Evolutionary conservation across 2,113 vertebrate genomes (phyloP).

Genomic region (Nicator chloris): DNA sequence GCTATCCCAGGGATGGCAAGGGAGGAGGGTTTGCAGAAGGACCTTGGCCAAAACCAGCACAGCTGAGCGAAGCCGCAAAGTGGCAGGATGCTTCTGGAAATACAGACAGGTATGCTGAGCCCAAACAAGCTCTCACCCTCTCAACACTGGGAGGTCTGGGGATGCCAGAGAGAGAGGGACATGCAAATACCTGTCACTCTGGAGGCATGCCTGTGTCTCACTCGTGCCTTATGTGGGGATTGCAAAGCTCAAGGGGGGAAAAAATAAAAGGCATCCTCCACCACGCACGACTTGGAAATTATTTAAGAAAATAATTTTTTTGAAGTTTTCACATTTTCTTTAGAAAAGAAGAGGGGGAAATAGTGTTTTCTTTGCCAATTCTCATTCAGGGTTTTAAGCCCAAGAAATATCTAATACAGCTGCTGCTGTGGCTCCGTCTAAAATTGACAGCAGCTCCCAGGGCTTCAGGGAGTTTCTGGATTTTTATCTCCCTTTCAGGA

Average conservation of each 20-base stretch:
- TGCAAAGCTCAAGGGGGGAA: background rate
- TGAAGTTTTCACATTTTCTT: background rate
- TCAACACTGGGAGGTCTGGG: background rate
- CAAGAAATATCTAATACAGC: background rate
- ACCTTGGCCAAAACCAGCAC: background rate
- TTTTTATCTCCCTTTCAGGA: constrained; percentile 7
- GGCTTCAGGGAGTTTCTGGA: background rate
- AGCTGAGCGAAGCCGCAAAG: background rate
- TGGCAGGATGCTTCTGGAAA: background rate
- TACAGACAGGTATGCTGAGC: background rate
- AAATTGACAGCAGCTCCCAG: background rate
- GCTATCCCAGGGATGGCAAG: fast-evolving
- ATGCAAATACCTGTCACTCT: background rate
- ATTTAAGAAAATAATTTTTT: background rate
- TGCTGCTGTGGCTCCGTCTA: background rate
- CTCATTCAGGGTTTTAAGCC: background rate
- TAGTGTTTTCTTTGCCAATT: background rate
- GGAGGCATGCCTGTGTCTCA: background rate
- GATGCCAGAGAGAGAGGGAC: background rate
- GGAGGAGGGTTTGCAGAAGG: background rate
- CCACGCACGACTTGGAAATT: background rate
- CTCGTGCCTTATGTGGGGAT: background rate
- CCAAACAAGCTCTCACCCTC: background rate
- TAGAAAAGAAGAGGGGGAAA: background rate
- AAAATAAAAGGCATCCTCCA: background rate